Evolutionary conservation across 92 coral and sea anemone genomes (phyloP), one percentile per base, ranked within the genome.

Genomic region (Porites rus): DNA sequence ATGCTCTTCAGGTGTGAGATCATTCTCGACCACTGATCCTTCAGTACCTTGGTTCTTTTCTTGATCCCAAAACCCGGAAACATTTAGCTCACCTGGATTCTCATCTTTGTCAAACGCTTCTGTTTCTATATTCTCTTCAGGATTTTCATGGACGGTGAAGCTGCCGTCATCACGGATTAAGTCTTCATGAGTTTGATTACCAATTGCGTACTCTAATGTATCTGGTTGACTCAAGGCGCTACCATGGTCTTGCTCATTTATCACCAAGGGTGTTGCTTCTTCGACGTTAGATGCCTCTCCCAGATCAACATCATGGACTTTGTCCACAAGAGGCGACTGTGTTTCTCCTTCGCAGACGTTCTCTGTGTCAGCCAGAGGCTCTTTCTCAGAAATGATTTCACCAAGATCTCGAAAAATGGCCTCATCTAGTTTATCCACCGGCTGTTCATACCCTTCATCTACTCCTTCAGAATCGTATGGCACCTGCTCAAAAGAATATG

Each of bases 31-130:
- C 1, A 50, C 4, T 14, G 53, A 7, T 25, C 16, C 80, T 59
- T 75, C 67, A 4, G 25, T 68, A 46, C 17, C n/a, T 13, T 58
- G 56, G 60, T 70, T 68, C 18, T 54, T 69, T 10, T 25, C 46
- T 7, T 71, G 67, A 58, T 38, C 51, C 78, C 77, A 70, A 38
- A 69, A 59, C 21, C 71, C 77, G 11, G 70, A 13, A 24, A 51
- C 86, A n/a, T 12, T 12, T 43, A 58, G 69, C 68, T 56, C 75
- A 80, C 9, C 25, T 58, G 67, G 61, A 24, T 17, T 8, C 6
- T 10, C 18, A 7, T 76, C 52, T 4, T 1, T 53, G 16, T 14
- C 85, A 58, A 31, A 81, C 11, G 60, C 22, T 54, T 69, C 65
- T 9, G 17, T 58, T 19, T 14, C 28, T 8, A 25, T 12, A 16